Evolutionary conservation across 2,797 vertebrate genomes (phyloP).

Genomic region (Pempheris klunzingeri): DNA sequence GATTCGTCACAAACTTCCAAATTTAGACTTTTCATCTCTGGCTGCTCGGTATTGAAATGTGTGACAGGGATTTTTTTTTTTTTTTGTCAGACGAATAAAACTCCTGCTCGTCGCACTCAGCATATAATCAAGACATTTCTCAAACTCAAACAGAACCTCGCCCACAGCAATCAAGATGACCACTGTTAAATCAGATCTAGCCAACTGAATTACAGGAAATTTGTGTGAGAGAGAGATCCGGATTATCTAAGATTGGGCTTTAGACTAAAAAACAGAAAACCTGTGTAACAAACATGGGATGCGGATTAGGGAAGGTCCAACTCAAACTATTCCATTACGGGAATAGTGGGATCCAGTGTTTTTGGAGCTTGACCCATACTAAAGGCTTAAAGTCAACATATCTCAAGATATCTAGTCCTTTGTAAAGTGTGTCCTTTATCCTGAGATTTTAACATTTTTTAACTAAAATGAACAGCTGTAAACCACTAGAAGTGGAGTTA

Average conservation of each 20-base stretch:
- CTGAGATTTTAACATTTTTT: too few relatives aligned
- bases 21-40: conserved; percentile 41
- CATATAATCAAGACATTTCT: conserved; percentile 9
- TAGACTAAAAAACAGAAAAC: too few relatives aligned
- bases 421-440: neutral
- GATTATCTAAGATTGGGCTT: too few relatives aligned
- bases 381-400: neutral
- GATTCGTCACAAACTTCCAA: conserved; percentile 33
- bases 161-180: neutral
- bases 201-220: neutral
- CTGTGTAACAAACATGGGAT: neutral
- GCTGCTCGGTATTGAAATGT: conserved; percentile 8
- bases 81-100: conserved; percentile 19
- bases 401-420: neutral
- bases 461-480: neutral
- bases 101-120: conserved; percentile 22
- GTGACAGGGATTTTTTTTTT: conserved; percentile 36
- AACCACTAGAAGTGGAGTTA: neutral
- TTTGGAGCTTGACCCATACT: neutral
- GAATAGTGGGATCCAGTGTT: neutral
- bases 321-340: neutral
- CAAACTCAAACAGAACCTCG: conserved; percentile 14
- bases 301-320: neutral
- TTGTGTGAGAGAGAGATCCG: too few relatives aligned
- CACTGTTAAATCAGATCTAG: neutral